Base-by-base conservation (phyloP, 2,797 vertebrate species). In the Falco novaeseelandiae region DNA sequence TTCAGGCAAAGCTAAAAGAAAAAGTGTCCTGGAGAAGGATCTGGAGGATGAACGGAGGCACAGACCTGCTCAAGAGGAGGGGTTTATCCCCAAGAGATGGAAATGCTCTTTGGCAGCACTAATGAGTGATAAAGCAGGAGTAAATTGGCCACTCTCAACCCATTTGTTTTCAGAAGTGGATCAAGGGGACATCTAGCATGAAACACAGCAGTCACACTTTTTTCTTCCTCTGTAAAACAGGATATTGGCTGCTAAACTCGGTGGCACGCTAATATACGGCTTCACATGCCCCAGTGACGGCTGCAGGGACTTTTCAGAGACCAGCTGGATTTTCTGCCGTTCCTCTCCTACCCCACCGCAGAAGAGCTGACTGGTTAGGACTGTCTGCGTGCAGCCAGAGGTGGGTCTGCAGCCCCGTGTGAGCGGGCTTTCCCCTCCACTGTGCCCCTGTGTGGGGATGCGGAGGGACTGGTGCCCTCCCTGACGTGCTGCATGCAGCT, bases 221-320 rank as follows among this genome's bases (percentile, higher is more conserved):
- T 62, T 44, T 7, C 14, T 14, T 51, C 18, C 59, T 69, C 67
- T 79, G 26, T n/a, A 16, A 46, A 58, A 22, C 8, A 5, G 21
- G 5, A 13, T 32, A 34, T 15, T 70, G 67, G 34, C 30, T 66
- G 12, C 42, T 61, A 14, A 67, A 8, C n/a, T 67, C 6, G 3
- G 15, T 15, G 0, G 1, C 8, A 1, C 16, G 13, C 62, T 71
- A 63, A 18, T 12, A 14, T 17, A n/a, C 0, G 1, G 51, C 40
- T 76, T 44, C 42, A 8, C 12, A 1, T 71, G 66, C 58, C 70
- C 14, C 19, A 6, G 19, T 1, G 71, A 32, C 3, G 20, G 55
- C 76, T 69, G 32, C 18, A 5, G 49, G 69, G 25, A 44, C 25
- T 40, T 92, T 55, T 57, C 40, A 44, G 73, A 78, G 59, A 58